phyloP scores from a whole-genome alignment of 2,888 invertebrate species.

The Diploptera punctata region DNA sequence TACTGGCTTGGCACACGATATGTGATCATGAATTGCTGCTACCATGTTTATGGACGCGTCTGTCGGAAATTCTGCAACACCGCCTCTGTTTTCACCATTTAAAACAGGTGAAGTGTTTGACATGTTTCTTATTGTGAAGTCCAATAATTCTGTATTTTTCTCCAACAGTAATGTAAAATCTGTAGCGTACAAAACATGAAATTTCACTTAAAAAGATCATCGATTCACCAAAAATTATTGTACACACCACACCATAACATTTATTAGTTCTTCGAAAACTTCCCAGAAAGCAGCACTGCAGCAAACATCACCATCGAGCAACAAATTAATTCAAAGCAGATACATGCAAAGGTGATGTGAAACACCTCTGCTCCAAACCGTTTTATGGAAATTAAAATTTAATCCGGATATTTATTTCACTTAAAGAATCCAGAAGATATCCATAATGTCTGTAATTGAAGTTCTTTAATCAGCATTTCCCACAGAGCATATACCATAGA shows the following conservation, averaged over 20 bases:
- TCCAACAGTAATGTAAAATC: conserved; percentile 3
- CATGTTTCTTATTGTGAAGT: conserved; percentile 34
- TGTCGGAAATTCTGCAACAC: conserved; percentile 43
- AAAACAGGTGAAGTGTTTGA: conserved; percentile 42
- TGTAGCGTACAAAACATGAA: conserved; percentile 32
- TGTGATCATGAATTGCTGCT: conserved; percentile 44
- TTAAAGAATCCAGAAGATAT: too few relatives aligned
- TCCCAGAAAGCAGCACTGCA: conserved; percentile 27
- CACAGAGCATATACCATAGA: too few relatives aligned
- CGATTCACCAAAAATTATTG: conserved; percentile 27
- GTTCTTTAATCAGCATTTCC: too few relatives aligned
- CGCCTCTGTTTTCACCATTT: conserved; percentile 45
- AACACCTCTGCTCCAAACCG: too few relatives aligned
- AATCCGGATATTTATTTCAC: too few relatives aligned
- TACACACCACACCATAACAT: conserved; percentile 30
- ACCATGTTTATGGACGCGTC: conserved; percentile 45
- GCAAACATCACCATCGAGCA: too few relatives aligned
- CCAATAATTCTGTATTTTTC: conserved; percentile 9
- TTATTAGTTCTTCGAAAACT: background rate
- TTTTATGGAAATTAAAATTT: too few relatives aligned
- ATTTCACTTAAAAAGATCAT: conserved; percentile 32
- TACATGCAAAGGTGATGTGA: too few relatives aligned
- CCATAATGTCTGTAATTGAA: too few relatives aligned
- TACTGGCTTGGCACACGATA: conserved; percentile 44
- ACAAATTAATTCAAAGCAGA: too few relatives aligned